Base-by-base conservation (phyloP, 2,888 invertebrate species). In the Drosophila sordidula region DNA sequence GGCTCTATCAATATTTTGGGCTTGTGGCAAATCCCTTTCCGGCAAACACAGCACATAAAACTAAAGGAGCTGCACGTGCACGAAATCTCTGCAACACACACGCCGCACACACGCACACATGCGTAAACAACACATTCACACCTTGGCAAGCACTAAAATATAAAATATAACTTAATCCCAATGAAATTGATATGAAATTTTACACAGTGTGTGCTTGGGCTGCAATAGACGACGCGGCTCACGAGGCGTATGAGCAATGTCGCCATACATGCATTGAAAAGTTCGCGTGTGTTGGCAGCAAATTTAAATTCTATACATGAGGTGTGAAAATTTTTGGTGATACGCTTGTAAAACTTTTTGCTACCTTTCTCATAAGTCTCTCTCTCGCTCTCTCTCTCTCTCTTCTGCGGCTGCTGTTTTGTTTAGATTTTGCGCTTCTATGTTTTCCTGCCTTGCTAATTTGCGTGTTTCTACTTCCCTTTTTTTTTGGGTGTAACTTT, bases 101-200 rank as follows among this genome's bases (percentile, higher is more conserved):
- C 61, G 11, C 11, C n/a, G n/a, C 26, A 56, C 32, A 55, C 22
- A 42, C 58, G 46, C 26, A 64, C 41, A 58, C 58, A 57, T 2
- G 18, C 18, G 18, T 2, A 18, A 18, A 18, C 18, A 18, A 18
- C 34, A 63, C 56, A 70, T 67, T 78, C 64, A 80, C 85, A 87
- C 87, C 82, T 80, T 81, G 66, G 52, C 49, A 73, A 81, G 74
- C 76, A 87, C 81, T 87, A 81, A 87, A 83, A 87, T 83, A 88
- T 83, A 85, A 87, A 83, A 83, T 86, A 88, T 78, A 88, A 78
- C 87, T 84, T 88, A 86, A 84, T 88, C 88, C 88, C 65, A 68
- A 72, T 66, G 80, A 88, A 88, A 86, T 86, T 84, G 89, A 82
- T 84, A 86, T 80, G 83, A 83, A 70, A 88, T 73, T 88, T 80